Base-by-base conservation (phyloP, 2,888 invertebrate species). In the Dasysyrphus tricinctus region DNA sequence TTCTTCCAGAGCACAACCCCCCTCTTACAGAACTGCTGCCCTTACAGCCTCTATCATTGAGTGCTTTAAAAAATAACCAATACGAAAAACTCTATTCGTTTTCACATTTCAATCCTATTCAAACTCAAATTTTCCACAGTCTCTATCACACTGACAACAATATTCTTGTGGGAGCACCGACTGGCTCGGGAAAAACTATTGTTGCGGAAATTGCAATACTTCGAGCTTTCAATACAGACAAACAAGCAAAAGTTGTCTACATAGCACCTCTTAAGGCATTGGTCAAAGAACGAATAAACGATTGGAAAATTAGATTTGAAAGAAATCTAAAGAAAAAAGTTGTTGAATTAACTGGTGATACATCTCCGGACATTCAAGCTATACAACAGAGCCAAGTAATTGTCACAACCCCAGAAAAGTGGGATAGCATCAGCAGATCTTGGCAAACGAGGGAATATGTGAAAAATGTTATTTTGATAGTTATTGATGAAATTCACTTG, bases 391-490 rank as follows among this genome's bases (percentile, higher is more conserved):
- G 98, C 0, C 96, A 97, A 91, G 96, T 99, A 0, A 99, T 99
- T 88, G 98, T 99, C 0, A 99, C 99, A 0, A 99, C 99, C 0
- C 99, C 99, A 0, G 99, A 99, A 93, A 99, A 99, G 92, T 99
- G 99, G 99, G 99, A 99, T 93, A 99, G 99, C 73, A 97, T 99
- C 90, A 98, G 98, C 93, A 95, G 99, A 81, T 98, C 98, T 85
- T 99, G 99, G 99, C 98, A 99, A 91, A 98, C 98, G 0, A 94
- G 99, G 89, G 96, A 96, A 92, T 99, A 99, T 90, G 99, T 99
- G 0, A 95, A 95, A 77, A 95, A 97, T 90, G 98, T 99, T 0
- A 96, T 97, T 0, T 93, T 99, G 8, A 97, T 99, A 88, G 96
- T 99, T 39, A 99, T 99, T 88, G 99, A 99, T 92, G 99, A 99